Percentiles rank a stretch among this genome's conserved stretches.
phyloP scores from a whole-genome alignment of 2,888 invertebrate species.

The Junonia oenone region DNA sequence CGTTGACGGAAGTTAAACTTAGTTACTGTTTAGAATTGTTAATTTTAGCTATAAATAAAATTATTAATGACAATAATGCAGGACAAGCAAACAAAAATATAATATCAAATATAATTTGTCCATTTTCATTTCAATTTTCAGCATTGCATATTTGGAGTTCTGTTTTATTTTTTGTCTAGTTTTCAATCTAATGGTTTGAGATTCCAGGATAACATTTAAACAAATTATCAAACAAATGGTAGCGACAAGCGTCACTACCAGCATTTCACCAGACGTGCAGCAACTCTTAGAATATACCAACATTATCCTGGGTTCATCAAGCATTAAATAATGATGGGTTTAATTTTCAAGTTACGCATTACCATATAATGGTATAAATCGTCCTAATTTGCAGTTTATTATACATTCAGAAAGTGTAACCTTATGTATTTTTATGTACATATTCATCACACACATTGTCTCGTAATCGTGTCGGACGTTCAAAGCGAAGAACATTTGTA shows the following conservation, averaged over 20 bases:
- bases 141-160: too few relatives aligned
- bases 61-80: too few relatives aligned
- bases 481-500: constrained; percentile 4
- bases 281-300: neutral
- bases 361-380: constrained; percentile 2
- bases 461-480: constrained; percentile 11
- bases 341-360: neutral
- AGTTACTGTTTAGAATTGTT: too few relatives aligned
- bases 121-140: too few relatives aligned
- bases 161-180: too few relatives aligned
- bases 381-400: neutral
- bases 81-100: too few relatives aligned
- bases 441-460: constrained; percentile 7
- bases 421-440: constrained; percentile 6
- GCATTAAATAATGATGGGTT: neutral
- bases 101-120: too few relatives aligned
- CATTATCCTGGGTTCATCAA: neutral
- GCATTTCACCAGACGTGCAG: neutral
- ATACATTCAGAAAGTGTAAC: constrained; percentile 3
- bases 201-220: too few relatives aligned
- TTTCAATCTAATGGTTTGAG: too few relatives aligned
- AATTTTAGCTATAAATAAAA: too few relatives aligned
- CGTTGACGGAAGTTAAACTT: too few relatives aligned
- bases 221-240: too few relatives aligned
- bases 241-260: neutral